Evolutionary conservation across 2,797 vertebrate species (phyloP).

Genomic region (Crenuchus spilurus): DNA sequence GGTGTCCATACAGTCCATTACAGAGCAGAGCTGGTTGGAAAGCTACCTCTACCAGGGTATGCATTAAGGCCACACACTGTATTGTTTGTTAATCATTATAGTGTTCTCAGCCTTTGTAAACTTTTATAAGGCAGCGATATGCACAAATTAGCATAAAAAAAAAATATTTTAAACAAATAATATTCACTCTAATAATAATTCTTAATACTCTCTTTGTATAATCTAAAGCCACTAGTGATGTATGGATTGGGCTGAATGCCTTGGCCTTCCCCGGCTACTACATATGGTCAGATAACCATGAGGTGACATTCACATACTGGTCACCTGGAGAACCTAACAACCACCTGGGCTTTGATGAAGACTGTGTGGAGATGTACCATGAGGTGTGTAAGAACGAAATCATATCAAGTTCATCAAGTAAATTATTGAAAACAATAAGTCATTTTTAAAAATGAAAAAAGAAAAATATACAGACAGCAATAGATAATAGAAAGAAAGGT

Average conservation of each 20-base stretch:
- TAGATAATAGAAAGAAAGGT: neutral
- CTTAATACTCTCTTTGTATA: neutral
- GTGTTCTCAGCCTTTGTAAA: too few species aligned
- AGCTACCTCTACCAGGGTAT: constrained; percentile 80
- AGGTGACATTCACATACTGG: constrained; percentile 78
- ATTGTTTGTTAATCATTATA: too few species aligned
- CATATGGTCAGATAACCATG: constrained; percentile 72
- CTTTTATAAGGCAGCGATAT: too few species aligned
- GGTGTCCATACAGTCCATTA: constrained; percentile 74
- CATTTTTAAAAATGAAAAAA: neutral
- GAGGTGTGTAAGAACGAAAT: constrained; percentile 58
- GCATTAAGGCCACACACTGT: too few species aligned
- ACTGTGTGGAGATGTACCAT: constrained; percentile 79
- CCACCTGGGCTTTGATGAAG: constrained; percentile 72
- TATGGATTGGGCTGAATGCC: constrained; percentile 81
- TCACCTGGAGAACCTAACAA: constrained; percentile 80
- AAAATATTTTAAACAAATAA: too few species aligned
- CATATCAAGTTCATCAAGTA: neutral
- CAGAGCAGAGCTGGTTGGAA: constrained; percentile 81
- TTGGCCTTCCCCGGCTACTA: constrained; percentile 65
- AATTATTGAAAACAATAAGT: too few species aligned
- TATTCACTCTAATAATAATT: neutral
- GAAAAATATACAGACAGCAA: neutral
- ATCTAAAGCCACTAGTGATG: constrained; percentile 69
- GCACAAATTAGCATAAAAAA: too few species aligned